phyloP scores from a whole-genome alignment of 2,113 vertebrate genomes.

The Cisticola juncidis region DNA sequence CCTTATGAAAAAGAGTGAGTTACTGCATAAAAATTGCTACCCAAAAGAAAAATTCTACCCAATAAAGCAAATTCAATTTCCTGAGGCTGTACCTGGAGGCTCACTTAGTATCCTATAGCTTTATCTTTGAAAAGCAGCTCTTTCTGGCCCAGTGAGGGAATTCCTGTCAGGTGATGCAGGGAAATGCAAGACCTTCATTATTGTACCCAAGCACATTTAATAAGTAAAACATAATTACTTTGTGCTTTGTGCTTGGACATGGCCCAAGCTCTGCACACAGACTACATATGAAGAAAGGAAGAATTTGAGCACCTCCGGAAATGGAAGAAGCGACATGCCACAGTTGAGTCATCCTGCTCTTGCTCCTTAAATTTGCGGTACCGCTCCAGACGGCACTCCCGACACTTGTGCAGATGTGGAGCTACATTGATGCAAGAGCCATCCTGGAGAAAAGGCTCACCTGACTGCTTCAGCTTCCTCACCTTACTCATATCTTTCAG shows the following conservation, averaged over 20 bases:
- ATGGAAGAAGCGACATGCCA: slow-evolving; percentile 97
- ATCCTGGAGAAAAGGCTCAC: slow-evolving; percentile 96
- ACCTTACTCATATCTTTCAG: slow-evolving; percentile 96
- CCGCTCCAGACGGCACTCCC: slow-evolving; percentile 94
- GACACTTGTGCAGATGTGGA: slow-evolving; percentile 97
- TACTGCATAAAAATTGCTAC: not conserved
- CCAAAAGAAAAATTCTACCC: not conserved
- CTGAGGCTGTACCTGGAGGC: not conserved
- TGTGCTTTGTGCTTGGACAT: not conserved
- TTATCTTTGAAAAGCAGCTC: not conserved
- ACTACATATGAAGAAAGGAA: not conserved
- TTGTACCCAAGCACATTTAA: not conserved
- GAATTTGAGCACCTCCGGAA: slow-evolving; percentile 87
- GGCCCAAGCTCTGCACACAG: not conserved
- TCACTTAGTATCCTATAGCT: not conserved
- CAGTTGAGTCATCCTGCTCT: slow-evolving; percentile 93
- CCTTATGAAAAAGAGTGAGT: not conserved
- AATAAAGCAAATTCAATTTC: not conserved
- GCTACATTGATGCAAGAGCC: slow-evolving; percentile 98
- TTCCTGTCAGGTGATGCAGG: not conserved
- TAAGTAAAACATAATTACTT: not conserved
- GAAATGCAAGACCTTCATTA: not conserved
- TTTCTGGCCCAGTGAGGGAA: not conserved
- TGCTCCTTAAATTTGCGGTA: slow-evolving; percentile 95
- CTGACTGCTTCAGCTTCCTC: slow-evolving; percentile 94